Percentiles rank a stretch among this genome's conserved stretches.
These are phyloP conservation scores for Odontamblyopus lacepedii DNA, from an alignment of 2,797 vertebrate genomes.

Conservation along the genomic window DNA sequence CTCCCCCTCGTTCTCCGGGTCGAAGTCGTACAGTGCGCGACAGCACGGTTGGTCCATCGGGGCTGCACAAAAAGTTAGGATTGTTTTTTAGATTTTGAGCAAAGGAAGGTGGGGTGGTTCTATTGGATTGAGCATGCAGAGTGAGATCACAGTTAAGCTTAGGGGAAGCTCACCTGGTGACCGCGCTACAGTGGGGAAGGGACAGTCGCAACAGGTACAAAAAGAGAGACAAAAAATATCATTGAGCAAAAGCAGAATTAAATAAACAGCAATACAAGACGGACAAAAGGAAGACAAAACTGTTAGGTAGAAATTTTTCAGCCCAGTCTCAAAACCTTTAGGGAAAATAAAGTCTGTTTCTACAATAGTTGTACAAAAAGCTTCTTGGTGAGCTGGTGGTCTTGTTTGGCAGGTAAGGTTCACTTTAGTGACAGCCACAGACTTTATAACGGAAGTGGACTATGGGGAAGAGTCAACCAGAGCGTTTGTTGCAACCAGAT, in stretches of 20 bases:
- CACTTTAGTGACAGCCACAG: background rate
- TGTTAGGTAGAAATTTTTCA: constrained; percentile 56
- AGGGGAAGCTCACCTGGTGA: constrained; percentile 73
- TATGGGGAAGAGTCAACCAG: too few species aligned
- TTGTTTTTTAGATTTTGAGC: constrained; percentile 3
- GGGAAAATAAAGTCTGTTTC: background rate
- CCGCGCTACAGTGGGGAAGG: constrained; percentile 59
- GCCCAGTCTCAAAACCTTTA: background rate
- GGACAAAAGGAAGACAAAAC: constrained; percentile 34
- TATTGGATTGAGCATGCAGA: background rate
- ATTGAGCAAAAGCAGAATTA: constrained; percentile 7
- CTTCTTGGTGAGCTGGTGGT: background rate
- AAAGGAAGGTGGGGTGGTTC: background rate
- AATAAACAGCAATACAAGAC: background rate
- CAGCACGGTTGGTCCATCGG: constrained; percentile 97
- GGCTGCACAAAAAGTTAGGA: constrained; percentile 48
- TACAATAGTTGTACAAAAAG: background rate
- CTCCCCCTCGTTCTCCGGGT: constrained; percentile 97
- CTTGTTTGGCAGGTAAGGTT: background rate
- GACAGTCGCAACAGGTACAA: constrained; percentile 1
- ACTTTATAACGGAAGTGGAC: too few species aligned
- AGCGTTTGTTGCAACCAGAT: too few species aligned
- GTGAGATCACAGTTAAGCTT: constrained; percentile 30
- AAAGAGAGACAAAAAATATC: constrained; percentile 34
- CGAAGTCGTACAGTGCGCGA: constrained; percentile 95